Base-by-base conservation (phyloP, 1,140 invertebrate species). In the Cyphomyrmex costatus region DNA sequence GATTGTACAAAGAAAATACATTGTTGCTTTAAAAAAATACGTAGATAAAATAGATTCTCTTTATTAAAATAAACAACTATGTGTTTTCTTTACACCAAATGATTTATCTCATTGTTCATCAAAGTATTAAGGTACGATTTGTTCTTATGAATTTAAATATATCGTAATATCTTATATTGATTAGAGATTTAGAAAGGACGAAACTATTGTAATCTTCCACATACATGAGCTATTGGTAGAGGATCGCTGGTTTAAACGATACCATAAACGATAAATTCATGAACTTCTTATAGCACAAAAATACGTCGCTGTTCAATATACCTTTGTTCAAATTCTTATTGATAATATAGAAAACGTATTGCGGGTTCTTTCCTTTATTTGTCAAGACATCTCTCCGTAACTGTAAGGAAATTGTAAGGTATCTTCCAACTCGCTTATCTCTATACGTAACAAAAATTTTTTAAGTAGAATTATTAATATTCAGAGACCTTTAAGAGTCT, bases 251-350 rank as follows among this genome's bases (percentile, higher is more conserved):
- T 94, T 98, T 98, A 93, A 98, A 98, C 80, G 97, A 97, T 91
- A 98, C 96, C 86, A 98, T 97, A 97, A 24, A 98, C 97, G 92
- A 98, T n/a, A n/a, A 97, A 95, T 99, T 98, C 98, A 99, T 99
- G 66, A 99, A 99, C 95, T 99, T 99, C 95, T 99, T 99, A 95
- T 99, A 99, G 95, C 99, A 99, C 49, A 99, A 95, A 95, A 97
- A 99, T 10, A 99, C 98, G 95, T 99, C 98, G 90, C 98, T 99
- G 36, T 99, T 99, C 94, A 99, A 96, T 96, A 98, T 96, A 93
- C 98, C 98, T 95, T 99, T 99, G 95, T 99, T 99, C 51, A 99
- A 95, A 93, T 99, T 99, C 95, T 99, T 99, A 87, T 97, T 96
- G 70, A 99, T 99, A 93, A 98, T 97, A 95, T 98, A 99, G 95